Evolutionary conservation across 2,113 vertebrate genomes (phyloP).

Genomic region (Thalassoma bifasciatum): DNA sequence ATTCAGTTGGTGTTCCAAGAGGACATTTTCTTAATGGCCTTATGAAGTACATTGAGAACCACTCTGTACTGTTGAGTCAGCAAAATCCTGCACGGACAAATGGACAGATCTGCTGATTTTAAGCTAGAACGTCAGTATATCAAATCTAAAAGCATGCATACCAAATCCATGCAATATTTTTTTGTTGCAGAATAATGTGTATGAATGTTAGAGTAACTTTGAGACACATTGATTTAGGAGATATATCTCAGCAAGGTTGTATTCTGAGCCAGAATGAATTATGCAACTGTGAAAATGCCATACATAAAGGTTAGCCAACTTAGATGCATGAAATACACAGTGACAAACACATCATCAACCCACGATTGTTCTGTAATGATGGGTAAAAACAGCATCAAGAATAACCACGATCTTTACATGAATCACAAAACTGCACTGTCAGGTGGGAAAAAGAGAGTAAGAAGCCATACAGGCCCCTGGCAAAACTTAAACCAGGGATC

Average conservation of each 20-base stretch:
- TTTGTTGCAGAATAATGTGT: background rate
- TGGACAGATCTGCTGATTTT: conserved; percentile 18
- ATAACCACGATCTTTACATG: background rate
- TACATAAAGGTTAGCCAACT: background rate
- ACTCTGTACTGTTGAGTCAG: conserved; percentile 69
- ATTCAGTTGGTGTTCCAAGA: conserved; percentile 63
- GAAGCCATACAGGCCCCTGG: too few species aligned
- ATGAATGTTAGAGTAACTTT: background rate
- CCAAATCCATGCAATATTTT: background rate
- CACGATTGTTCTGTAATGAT: too few species aligned
- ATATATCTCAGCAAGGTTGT: background rate
- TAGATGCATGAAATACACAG: background rate
- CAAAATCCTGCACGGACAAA: conserved; percentile 42
- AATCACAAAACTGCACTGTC: background rate
- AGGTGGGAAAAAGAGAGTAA: background rate
- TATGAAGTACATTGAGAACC: conserved; percentile 51
- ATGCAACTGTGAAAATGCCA: background rate
- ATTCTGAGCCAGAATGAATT: background rate
- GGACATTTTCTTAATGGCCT: conserved; percentile 74
- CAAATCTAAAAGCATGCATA: background rate
- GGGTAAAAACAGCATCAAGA: background rate
- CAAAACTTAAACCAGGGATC: background rate
- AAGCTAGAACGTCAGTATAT: background rate
- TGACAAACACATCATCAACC: background rate
- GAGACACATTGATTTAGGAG: background rate